Base-by-base conservation (phyloP, 2,888 invertebrate species). In the Himalopsyche japonica region DNA sequence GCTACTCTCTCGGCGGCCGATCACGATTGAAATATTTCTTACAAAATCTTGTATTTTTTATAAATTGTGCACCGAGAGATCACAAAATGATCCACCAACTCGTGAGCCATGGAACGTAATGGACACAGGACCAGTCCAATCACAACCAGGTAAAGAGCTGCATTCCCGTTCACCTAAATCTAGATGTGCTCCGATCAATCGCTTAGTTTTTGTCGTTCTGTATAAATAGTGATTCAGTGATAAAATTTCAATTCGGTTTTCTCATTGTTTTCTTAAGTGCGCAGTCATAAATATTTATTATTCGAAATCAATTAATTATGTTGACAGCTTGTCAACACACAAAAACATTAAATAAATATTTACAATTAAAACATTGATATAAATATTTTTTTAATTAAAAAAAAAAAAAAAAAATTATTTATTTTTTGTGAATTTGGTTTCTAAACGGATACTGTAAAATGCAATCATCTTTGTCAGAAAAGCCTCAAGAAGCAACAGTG, bases 381-480 rank as follows among this genome's bases (percentile, higher is more conserved):
- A 57, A 57, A 57, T 57, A 57, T 57, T 57, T 57, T 57, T 57
- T 57, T 57, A 57, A 20, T 37, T 37, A 49, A 3, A 57, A 57
- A n/a, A 57, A 20, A 20, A 57, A 8, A 7, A 24, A 57, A 20
- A 20, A 57, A 8, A 7, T 10, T 57, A 20, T 57, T 57, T n/a
- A 8, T 57, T 57, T 20, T 20, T 57, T 57, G 20, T 57, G 57
- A 57, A 20, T 57, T 57, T 57, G 57, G 57, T 57, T 57, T 57
- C 20, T 24, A 57, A 57, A 57, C n/a, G 24, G 15, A 57, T 57
- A 57, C n/a, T 57, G 79, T 80, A 82, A 83, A 79, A 85, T 85
- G 86, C 84, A 86, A 85, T 85, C 82, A 91, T 92, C 92, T 91
- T 92, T 90, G 88, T 90, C 92, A 92, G 92, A 92, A 92, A 91